Evolutionary conservation across 2,797 vertebrate species (phyloP), one percentile per base, ranked within the genome.

Genomic region (Urosaurus nigricauda): DNA sequence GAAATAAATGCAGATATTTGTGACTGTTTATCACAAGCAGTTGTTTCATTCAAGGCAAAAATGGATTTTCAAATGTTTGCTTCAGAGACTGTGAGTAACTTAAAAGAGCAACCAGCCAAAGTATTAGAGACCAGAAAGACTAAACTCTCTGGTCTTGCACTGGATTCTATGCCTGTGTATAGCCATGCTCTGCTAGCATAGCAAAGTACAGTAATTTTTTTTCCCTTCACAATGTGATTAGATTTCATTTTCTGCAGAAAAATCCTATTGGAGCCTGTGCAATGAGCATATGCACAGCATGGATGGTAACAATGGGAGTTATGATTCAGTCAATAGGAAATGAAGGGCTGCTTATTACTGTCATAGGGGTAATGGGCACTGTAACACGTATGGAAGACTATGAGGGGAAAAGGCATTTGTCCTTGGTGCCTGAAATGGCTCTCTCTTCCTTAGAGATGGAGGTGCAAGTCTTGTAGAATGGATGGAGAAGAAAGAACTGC

Each of bases 21-120:
- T 26, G 0, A 53, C 5, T 37, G 0, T 68, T 92, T 87, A 1
- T 78, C 63, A 63, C 77, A 11, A 81, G 82, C 1, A 60, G 32
- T 83, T 51, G 53, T 88, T 90, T 88, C 90, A 83, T 88, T 47
- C 51, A 58, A 24, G 88, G 78, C 71, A 83, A 85, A 88, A 58
- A 37, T 7, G 26, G 29, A 26, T 68, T 88, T 88, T 85, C 83
- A 85, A 91, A 88, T 60, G 56, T 88, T 85, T 29, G 16, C 24
- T 85, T 88, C 63, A 80, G 37, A 60, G 26, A 71, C 63, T 82
- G 60, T 14, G 47, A 85, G 73, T 40, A 88, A 77, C 40, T 88
- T 77, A 63, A 85, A 90, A 90, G 47, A 77, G 68, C 35, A 85
- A 71, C 79, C n/a, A 68, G 26, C 32, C 35, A 60, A 68, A 70